Base-by-base conservation (phyloP, 2,113 vertebrate species). In the Crotalus helleri region DNA sequence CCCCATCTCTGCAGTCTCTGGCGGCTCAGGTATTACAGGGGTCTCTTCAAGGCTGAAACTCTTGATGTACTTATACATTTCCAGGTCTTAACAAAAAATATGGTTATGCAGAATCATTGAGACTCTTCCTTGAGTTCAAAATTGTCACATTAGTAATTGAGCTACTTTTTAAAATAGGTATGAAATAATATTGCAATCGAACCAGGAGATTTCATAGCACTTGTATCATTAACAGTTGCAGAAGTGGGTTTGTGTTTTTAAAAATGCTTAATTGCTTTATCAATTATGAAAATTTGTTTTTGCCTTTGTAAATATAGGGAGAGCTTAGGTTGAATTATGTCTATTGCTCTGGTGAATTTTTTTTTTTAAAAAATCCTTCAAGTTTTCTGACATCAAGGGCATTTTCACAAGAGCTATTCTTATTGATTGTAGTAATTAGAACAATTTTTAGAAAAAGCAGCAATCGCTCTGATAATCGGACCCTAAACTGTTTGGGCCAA, bases 1-100 rank as follows among this genome's bases (percentile, higher is more conserved):
- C 97, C 98, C 2, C 99, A 99, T 96, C 98, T 99, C 87, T 96
- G 96, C 92, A 98, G 98, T 95, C 98, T 99, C 57, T 97, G 97
- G 54, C 98, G 98, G 93, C 98, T 99, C 95, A 98, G 97, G 99
- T 99, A 95, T 95, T 92, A 33, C 21, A 9, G 81, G 26, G 29
- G 29, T 9, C 13, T 94, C 91, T 94, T 91, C 61, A 54, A 64
- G 39, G 15, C 44, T 46, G 11, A 10, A 55, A 26, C 8, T 51
- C n/a, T n/a, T 13, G 24, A 8, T 11, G 5, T 93, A 51, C 4
- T 21, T 23, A 24, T 33, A n/a, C 6, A 3, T 3, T n/a, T 5
- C 33, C 15, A 44, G 12, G 13, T 49, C 11, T 87, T 29, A 92
- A 88, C 49, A 51, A 26, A 86, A 24, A 54, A 85, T 88, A 8